Evolutionary conservation across 64 coral and sea anemone genomes (phyloP).

Genomic region (Pocillopora damicornis): DNA sequence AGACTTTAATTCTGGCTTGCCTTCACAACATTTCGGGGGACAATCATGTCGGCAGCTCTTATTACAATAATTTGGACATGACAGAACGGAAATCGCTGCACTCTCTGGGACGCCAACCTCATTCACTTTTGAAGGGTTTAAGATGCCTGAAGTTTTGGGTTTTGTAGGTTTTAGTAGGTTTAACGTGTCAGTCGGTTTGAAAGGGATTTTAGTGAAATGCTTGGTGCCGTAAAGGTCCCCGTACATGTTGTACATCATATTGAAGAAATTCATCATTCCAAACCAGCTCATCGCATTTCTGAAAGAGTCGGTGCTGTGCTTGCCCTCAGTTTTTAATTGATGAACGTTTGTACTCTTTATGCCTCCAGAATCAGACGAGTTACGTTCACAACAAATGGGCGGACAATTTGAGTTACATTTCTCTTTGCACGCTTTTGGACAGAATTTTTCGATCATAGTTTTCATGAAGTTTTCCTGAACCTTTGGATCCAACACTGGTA

Average conservation of each 20-base stretch:
- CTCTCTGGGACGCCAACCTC: conserved; percentile 12
- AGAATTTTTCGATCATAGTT: conserved; percentile 63
- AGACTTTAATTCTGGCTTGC: not conserved
- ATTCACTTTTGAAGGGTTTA: not conserved
- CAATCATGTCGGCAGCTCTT: conserved; percentile 17
- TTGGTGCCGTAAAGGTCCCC: conserved; percentile 32
- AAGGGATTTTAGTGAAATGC: not conserved
- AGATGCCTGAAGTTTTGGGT: not conserved
- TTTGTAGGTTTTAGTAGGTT: not conserved
- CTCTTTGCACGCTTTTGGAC: conserved; percentile 53
- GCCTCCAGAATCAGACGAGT: conserved; percentile 14
- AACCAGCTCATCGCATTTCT: conserved; percentile 82
- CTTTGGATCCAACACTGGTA: conserved; percentile 36
- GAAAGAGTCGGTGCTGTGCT: conserved; percentile 26
- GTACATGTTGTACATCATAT: conserved; percentile 73
- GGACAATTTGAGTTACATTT: conserved; percentile 74
- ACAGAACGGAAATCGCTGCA: not conserved
- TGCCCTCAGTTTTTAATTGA: not conserved
- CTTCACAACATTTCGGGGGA: conserved; percentile 24
- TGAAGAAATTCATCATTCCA: conserved; percentile 80
- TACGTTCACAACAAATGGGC: conserved; percentile 69
- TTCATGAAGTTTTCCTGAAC: conserved; percentile 36
- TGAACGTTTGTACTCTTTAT: not conserved
- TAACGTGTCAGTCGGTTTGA: not conserved
- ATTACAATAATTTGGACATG: conserved; percentile 3